Evolutionary conservation across 2,888 invertebrate species (phyloP), one percentile per base, ranked within the genome.

Genomic region (Drosophila setosimentum): DNA sequence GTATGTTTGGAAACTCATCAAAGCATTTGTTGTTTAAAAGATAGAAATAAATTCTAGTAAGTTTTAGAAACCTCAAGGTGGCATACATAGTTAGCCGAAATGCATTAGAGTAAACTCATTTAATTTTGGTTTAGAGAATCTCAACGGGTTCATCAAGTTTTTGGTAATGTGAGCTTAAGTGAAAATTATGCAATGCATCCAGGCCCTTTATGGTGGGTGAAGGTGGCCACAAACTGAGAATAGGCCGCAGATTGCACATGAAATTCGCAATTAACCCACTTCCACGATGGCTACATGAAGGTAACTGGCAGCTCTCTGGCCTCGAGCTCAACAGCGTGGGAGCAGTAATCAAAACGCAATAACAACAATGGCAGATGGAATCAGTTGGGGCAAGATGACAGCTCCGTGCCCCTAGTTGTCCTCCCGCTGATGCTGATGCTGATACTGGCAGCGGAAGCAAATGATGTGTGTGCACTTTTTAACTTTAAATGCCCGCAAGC

Each of bases 401-500:
- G 6, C 13, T 27, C 27, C 7, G n/a, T 48, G 40, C 66, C 35
- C 50, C 53, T n/a, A 54, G 57, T 27, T 11, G 29, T 49, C 55
- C 71, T 35, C 55, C 54, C 24, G 64, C 59, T 48, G 55, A 51
- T 72, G 45, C 70, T 72, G 68, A 13, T 51, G 10, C 33, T 16
- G 33, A 16, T 21, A n/a, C n/a, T n/a, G 18, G 27, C 24, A 3
- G 49, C 57, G 54, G 68, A 62, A 65, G 63, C 54, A 78, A 83
- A 78, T 81, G 83, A 76, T 76, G 76, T 80, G 83, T 78, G 76
- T 78, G 73, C 69, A 66, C 85, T 81, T 80, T 88, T 91, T 90
- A 91, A 90, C 82, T 83, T 85, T 78, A 88, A 91, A 89, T 91
- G 89, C 65, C 90, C 87, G 83, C 83, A 74, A 87, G 91, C 87